These are phyloP conservation scores for Aphodius granarius DNA, from an alignment of 2,888 invertebrate genomes.

Conservation along the genomic window DNA sequence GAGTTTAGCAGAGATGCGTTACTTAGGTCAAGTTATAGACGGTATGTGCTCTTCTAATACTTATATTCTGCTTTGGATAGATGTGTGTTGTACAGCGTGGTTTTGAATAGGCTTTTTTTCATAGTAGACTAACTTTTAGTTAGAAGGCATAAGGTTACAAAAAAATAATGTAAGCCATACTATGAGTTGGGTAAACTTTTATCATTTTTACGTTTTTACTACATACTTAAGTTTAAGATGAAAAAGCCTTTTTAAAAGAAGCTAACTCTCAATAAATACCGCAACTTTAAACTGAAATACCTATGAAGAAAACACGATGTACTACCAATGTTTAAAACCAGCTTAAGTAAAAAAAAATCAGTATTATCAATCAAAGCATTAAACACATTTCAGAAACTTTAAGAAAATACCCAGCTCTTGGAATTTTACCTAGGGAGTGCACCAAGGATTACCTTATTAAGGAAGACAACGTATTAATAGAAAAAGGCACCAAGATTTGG, in stretches of 20 bases:
- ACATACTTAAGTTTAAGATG: neutral
- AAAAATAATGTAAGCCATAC: too few species aligned
- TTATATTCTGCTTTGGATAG: too few species aligned
- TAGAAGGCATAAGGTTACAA: too few species aligned
- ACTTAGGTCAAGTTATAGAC: conserved; percentile 51
- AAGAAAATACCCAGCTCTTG: conserved; percentile 18
- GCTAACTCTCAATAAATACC: too few species aligned
- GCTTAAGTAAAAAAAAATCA: neutral
- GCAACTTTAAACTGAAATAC: neutral
- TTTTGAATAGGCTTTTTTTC: too few species aligned
- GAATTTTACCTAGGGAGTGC: conserved; percentile 10
- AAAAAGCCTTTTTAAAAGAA: too few species aligned
- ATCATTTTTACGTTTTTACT: neutral
- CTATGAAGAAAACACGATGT: neutral
- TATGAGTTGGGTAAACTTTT: too few species aligned
- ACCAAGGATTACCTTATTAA: conserved; percentile 15
- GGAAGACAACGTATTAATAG: conserved; percentile 1
- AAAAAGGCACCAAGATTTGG: conserved; percentile 10
- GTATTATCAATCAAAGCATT: neutral
- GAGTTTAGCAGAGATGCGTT: conserved; percentile 51
- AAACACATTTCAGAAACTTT: conserved; percentile 18
- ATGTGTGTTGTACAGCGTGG: too few species aligned
- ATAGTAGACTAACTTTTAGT: too few species aligned
- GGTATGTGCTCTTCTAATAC: too few species aligned
- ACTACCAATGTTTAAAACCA: neutral